Evolutionary conservation across 2,113 vertebrate genomes (phyloP), one percentile per base, ranked within the genome.

Genomic region (Furnarius figulus): DNA sequence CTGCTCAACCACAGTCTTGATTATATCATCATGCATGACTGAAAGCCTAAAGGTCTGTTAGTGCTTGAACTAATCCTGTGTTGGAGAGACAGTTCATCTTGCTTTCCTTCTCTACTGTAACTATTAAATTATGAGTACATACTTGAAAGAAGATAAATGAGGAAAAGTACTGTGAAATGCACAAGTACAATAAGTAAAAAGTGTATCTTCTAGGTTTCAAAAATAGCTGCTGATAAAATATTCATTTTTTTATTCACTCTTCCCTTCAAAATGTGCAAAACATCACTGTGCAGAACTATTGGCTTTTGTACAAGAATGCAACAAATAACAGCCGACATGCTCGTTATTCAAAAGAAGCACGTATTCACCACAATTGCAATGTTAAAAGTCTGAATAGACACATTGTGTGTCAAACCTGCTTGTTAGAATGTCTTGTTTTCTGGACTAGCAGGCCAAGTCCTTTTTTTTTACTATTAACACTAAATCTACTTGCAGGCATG

Each of bases 401-500:
- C 90, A 84, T 40, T 93, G 85, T 96, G 74, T 58, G 46, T 74
- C 46, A 78, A 28, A 94, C 58, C 66, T 95, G 87, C 78, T 85
- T 65, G 53, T 76, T 89, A 85, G 58, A 94, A 63, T 72, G 55
- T 68, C 89, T 87, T 85, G 44, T 72, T 93, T 92, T 90, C 85
- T 93, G 68, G 62, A 46, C 42, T 87, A 31, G 49, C 40, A 66
- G 61, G 33, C 86, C 21, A 66, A 70, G 47, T 72, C n/a, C 14
- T 77, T 92, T 87, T 77, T 92, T 87, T 47, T 91, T 59, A 96
- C 80, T 40, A 55, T 70, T 94, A 93, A 87, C 80, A 35, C n/a
- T 28, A 42, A 56, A 56, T 98, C 42, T 97, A 47, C 94, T 98
- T 96, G 95, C 95, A 99, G 99, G 98, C 99, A 5, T 99, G 99